phyloP scores from a whole-genome alignment of 2,113 vertebrate genomes.

The Herpetotheres cachinnans region DNA sequence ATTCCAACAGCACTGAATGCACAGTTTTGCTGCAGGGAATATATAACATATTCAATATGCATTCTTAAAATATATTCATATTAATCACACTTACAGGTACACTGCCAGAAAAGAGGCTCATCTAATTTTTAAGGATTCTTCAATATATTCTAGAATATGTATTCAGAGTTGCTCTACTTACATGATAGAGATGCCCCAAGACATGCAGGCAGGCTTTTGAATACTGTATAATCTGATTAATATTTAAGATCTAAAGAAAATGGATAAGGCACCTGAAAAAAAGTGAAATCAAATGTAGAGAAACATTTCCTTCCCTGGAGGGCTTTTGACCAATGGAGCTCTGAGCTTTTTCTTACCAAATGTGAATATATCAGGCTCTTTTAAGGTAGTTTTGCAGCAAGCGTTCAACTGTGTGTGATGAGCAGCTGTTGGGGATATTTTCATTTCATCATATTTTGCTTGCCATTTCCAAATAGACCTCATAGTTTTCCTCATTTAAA shows the following conservation, averaged over 20 bases:
- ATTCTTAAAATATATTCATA: background rate
- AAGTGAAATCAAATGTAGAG: background rate
- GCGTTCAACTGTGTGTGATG: background rate
- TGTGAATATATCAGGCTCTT: background rate
- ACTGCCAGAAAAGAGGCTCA: background rate
- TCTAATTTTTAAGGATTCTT: background rate
- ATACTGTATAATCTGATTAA: slow-evolving; percentile 22
- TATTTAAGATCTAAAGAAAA: slow-evolving; percentile 38
- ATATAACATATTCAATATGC: background rate
- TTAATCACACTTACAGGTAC: background rate
- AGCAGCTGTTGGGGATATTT: background rate
- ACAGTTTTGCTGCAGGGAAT: background rate
- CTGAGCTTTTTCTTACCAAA: background rate
- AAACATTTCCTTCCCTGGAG: background rate
- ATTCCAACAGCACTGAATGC: background rate
- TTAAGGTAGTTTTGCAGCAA: background rate
- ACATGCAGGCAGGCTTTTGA: background rate
- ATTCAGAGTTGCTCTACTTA: background rate
- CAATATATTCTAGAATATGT: background rate
- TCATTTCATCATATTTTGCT: background rate
- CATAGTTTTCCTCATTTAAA: background rate
- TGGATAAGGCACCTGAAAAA: background rate
- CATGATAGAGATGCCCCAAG: slow-evolving; percentile 12
- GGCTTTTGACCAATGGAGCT: background rate
- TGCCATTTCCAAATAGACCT: background rate